These are phyloP conservation scores for Myiotriccus ornatus DNA, from an alignment of 2,797 vertebrate genomes.

Conservation along the genomic window DNA sequence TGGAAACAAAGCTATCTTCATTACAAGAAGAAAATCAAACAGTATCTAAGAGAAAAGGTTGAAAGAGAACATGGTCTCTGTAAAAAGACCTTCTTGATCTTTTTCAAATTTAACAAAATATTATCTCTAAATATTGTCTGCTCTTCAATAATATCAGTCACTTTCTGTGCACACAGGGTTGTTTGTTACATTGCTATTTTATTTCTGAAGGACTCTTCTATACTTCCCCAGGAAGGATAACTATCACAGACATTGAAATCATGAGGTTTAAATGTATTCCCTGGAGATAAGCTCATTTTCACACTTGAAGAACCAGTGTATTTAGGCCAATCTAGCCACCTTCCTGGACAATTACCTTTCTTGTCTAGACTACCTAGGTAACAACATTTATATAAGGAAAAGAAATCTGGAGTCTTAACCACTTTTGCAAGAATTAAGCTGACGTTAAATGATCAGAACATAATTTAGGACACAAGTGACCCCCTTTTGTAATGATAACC, in stretches of 20 bases:
- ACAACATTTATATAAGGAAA: neutral
- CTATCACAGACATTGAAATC: neutral
- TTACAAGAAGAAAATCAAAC: neutral
- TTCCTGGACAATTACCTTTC: constrained; percentile 19
- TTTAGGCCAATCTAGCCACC: constrained; percentile 12
- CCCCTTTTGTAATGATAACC: neutral
- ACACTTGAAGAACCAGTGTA: neutral
- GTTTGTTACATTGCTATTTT: neutral
- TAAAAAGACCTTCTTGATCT: neutral
- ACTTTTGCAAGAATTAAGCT: neutral
- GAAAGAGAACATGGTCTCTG: neutral
- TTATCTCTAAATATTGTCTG: neutral
- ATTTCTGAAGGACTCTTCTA: neutral
- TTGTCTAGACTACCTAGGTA: neutral
- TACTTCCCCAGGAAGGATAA: neutral
- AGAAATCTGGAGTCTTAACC: neutral
- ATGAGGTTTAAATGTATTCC: neutral
- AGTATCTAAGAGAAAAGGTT: neutral
- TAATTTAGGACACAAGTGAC: neutral
- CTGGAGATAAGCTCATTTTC: neutral
- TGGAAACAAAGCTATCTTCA: neutral
- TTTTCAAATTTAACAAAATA: neutral
- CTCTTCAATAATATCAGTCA: neutral
- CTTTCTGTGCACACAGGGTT: neutral
- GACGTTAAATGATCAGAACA: neutral